phyloP scores from a whole-genome alignment of 2,888 invertebrate genomes.

The Taenaris catops region DNA sequence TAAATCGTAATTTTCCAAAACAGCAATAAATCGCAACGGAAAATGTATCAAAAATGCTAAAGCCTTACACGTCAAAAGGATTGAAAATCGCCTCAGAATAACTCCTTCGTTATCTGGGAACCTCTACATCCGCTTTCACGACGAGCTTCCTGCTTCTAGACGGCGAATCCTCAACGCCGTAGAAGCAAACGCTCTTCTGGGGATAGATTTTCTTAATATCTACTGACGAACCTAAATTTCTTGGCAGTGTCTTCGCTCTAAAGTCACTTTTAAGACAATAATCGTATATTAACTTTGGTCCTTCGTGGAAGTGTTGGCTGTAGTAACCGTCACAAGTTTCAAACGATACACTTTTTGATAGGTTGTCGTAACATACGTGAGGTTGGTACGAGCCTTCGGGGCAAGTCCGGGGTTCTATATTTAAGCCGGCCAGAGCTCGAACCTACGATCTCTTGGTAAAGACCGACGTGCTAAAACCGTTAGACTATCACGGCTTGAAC shows the following conservation, averaged over 20 bases:
- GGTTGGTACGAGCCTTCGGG: slow-evolving; percentile 56
- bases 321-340: slow-evolving; percentile 60
- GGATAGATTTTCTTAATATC: slow-evolving; percentile 46
- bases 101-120: slow-evolving; percentile 56
- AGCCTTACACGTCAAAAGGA: neutral
- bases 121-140: slow-evolving; percentile 59
- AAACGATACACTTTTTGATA: slow-evolving; percentile 53
- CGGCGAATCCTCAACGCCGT: slow-evolving; percentile 45
- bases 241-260: slow-evolving; percentile 58
- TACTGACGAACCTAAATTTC: slow-evolving; percentile 55
- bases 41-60: neutral
- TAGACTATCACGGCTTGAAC: too few species aligned
- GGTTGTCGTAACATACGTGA: slow-evolving; percentile 38
- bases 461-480: too few species aligned
- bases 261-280: slow-evolving; percentile 68
- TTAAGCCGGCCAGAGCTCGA: too few species aligned
- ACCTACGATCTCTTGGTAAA: too few species aligned
- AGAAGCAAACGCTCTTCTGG: slow-evolving; percentile 57
- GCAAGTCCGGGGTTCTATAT: slow-evolving; percentile 48
- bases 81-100: too few species aligned
- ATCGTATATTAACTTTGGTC: slow-evolving; percentile 55
- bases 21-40: neutral
- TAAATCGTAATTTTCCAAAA: neutral
- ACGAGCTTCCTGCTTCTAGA: slow-evolving; percentile 41
- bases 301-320: slow-evolving; percentile 60